Conservation (phyloP, 1,140 invertebrate genomes). For the Bradysia coprophila region DNA sequence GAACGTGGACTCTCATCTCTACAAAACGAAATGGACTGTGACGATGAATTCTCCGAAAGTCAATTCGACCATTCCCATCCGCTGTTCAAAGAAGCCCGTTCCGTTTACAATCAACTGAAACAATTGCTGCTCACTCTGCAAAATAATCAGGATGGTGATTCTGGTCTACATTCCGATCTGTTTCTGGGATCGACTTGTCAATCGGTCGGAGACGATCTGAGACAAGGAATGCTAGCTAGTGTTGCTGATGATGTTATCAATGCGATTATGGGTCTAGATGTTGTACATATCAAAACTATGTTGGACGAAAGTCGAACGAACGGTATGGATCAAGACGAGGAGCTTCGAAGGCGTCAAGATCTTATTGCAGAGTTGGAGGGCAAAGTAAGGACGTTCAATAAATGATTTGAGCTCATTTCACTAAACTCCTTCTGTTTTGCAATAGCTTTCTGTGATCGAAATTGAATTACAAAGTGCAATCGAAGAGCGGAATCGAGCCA, state of each 20-base stretch:
- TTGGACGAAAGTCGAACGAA: constrained; percentile 54
- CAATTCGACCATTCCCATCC: constrained; percentile 42
- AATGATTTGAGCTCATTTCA: background rate
- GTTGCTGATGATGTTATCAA: constrained; percentile 51
- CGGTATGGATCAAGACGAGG: constrained; percentile 52
- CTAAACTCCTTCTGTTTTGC: constrained; percentile 1
- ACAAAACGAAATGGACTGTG: constrained; percentile 57
- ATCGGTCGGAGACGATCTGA: constrained; percentile 24
- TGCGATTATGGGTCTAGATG: constrained; percentile 49
- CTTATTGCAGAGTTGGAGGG: constrained; percentile 59
- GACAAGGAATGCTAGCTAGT: constrained; percentile 31
- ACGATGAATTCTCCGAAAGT: constrained; percentile 28
- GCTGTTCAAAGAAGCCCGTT: constrained; percentile 38
- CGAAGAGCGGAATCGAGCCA: constrained; percentile 63
- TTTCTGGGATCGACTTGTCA: background rate
- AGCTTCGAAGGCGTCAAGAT: constrained; percentile 61
- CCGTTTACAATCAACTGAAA: constrained; percentile 44
- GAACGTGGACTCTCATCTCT: constrained; percentile 30
- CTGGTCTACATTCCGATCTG: constrained; percentile 12
- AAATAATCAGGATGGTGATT: constrained; percentile 48
- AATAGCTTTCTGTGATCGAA: constrained; percentile 57
- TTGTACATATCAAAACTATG: constrained; percentile 62
- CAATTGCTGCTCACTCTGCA: constrained; percentile 47
- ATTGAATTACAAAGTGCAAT: constrained; percentile 58
- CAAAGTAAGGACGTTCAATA: constrained; percentile 48